Base-by-base conservation (phyloP, 2,888 invertebrate species). In the Polydesmus complanatus region DNA sequence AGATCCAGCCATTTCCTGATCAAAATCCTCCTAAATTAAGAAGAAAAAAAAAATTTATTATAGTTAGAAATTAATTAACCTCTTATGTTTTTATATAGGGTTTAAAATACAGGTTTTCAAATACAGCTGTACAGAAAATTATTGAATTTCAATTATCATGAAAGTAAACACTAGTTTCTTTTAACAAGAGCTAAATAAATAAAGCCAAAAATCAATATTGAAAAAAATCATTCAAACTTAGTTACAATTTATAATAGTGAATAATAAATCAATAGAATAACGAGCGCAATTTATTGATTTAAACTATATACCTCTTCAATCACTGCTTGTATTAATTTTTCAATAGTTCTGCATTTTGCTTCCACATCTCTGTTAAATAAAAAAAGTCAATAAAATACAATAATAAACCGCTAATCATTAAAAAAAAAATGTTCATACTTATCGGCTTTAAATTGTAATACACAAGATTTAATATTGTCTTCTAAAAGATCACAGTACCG, bases 341-440 rank as follows among this genome's bases (percentile, higher is more conserved):
- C 83, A 78, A 84, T 81, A 19, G 81, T 73, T 69, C 81, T 81
- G 73, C 84, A 84, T 68, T 81, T 76, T 62, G 68, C 68, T 63
- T 74, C 75, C 60, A 72, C 68, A 61, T 74, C 73, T 60, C 74
- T 75, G 67, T 3, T 66, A 68, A 49, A 60, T 58, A 19, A 50
- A 47, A 47, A 54, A 27, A 27, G 23, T 26, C 27, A 49, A 51
- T 52, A 52, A 2, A 19, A 25, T 27, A 8, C 5, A 37, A 37
- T 54, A 53, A 5, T 48, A 48, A 48, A 57, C 27, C n/a, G n/a
- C n/a, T n/a, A n/a, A n/a, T 47, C 19, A 54, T 19, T 0, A 5
- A 66, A 68, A 51, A 61, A 61, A 56, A 60, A 55, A 27, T 63
- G 74, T 53, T 76, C 77, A 69, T 78, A 81, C 70, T 78, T 78